Evolutionary conservation across 1,140 invertebrate genomes (phyloP).

Genomic region (Trissolcus basalis): DNA sequence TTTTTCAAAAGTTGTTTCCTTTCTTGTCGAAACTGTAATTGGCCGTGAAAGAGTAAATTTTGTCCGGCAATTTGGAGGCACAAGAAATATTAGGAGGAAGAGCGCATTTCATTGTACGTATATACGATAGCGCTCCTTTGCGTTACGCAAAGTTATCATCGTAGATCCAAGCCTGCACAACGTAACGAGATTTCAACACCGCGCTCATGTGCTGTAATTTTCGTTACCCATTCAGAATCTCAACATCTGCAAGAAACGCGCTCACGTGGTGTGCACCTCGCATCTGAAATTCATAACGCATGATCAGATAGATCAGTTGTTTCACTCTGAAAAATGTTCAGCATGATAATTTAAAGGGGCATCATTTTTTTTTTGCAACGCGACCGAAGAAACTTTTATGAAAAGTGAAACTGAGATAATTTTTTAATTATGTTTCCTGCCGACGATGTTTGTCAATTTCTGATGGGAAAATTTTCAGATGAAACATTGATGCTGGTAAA

Average conservation of each 20-base stretch:
- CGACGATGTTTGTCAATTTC: too few relatives aligned
- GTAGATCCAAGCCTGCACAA: conserved; percentile 52
- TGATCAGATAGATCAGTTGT: too few relatives aligned
- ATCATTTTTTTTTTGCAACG: too few relatives aligned
- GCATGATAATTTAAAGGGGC: too few relatives aligned
- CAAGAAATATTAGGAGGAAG: conserved; percentile 23
- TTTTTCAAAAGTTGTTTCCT: too few relatives aligned
- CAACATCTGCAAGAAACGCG: conserved; percentile 32
- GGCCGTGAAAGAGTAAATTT: conserved; percentile 17
- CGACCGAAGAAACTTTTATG: too few relatives aligned
- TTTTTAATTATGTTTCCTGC: too few relatives aligned
- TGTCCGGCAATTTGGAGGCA: background rate
- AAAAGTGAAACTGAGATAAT: too few relatives aligned
- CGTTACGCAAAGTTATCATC: conserved; percentile 56
- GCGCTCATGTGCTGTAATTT: conserved; percentile 50
- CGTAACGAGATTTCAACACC: conserved; percentile 61
- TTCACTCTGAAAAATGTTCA: too few relatives aligned
- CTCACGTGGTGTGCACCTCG: background rate
- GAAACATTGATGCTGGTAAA: too few relatives aligned
- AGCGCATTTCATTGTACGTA: conserved; percentile 35
- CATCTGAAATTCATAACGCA: background rate
- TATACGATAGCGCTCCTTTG: conserved; percentile 25
- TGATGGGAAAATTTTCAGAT: too few relatives aligned
- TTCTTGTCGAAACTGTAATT: background rate
- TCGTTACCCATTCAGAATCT: conserved; percentile 44